Evolutionary conservation across 2,888 invertebrate species (phyloP).

Genomic region (Chloroclysta siterata): DNA sequence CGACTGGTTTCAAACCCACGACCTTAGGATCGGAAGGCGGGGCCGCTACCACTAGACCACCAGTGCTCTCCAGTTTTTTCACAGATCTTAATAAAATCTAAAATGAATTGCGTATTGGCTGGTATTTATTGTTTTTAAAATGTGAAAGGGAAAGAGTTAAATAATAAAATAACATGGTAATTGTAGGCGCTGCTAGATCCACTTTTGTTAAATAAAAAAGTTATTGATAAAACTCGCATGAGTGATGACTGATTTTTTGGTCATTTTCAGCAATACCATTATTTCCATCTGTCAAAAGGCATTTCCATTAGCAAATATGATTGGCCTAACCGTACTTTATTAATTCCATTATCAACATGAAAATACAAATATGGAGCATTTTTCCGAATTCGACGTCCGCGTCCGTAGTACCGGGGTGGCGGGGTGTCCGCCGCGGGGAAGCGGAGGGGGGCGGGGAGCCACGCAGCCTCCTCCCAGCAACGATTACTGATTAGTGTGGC

Average conservation of each 20-base stretch:
- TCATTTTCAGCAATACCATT: background rate
- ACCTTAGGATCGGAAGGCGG: too few species aligned
- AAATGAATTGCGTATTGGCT: too few species aligned
- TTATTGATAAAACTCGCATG: background rate
- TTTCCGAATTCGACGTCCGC: constrained; percentile 49
- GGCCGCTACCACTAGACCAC: too few species aligned
- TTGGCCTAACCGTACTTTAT: constrained; percentile 36
- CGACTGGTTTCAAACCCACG: too few species aligned
- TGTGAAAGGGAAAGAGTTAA: too few species aligned
- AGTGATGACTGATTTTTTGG: background rate
- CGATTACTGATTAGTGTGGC: constrained; percentile 86
- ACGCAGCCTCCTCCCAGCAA: constrained; percentile 84
- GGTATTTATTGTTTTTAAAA: too few species aligned
- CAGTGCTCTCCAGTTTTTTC: too few species aligned
- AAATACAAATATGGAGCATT: constrained; percentile 41
- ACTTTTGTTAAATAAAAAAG: too few species aligned
- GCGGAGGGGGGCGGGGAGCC: constrained; percentile 54
- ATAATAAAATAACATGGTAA: too few species aligned
- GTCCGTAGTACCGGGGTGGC: constrained; percentile 64
- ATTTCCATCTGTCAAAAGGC: constrained; percentile 4
- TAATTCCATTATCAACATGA: constrained; percentile 33
- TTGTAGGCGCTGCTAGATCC: too few species aligned
- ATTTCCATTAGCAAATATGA: constrained; percentile 53
- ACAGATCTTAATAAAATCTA: too few species aligned
- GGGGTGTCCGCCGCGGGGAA: constrained; percentile 38